phyloP scores from a whole-genome alignment of 2,797 vertebrate species.

The Spatula clypeata region DNA sequence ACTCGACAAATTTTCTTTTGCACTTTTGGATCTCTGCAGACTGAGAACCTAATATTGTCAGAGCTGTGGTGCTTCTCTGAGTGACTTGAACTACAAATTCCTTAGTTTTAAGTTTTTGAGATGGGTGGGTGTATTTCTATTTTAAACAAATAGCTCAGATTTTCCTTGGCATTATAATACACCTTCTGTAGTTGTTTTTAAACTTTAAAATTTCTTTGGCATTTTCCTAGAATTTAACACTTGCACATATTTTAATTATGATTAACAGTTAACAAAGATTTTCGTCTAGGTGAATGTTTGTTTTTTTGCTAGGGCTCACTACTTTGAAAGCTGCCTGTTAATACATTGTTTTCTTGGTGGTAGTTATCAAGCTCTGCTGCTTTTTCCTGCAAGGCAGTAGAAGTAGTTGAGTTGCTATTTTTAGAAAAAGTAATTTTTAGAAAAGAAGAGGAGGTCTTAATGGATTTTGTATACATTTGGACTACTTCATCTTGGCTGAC shows the following conservation, averaged over 20 bases:
- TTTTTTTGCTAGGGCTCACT: neutral
- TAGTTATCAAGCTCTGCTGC: neutral
- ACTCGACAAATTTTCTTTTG: neutral
- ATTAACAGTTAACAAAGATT: neutral
- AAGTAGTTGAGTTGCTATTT: neutral
- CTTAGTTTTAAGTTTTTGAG: slow-evolving; percentile 23
- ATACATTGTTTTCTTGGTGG: neutral
- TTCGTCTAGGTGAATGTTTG: neutral
- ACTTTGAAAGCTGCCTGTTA: slow-evolving; percentile 7
- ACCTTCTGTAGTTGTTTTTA: neutral
- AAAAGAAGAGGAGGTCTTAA: neutral
- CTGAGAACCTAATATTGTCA: neutral
- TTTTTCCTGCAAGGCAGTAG: neutral
- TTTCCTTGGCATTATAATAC: neutral
- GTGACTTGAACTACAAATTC: neutral
- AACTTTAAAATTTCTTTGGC: neutral
- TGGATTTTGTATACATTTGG: neutral
- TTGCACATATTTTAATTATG: neutral
- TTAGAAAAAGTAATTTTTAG: neutral
- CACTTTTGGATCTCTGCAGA: neutral
- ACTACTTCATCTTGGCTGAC: neutral
- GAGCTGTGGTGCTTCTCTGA: neutral
- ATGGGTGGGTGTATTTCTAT: neutral
- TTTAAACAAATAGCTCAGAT: slow-evolving; percentile 7
- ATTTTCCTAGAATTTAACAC: neutral